Conservation (phyloP, 2,113 vertebrate species). For the Micromys minutus region DNA sequence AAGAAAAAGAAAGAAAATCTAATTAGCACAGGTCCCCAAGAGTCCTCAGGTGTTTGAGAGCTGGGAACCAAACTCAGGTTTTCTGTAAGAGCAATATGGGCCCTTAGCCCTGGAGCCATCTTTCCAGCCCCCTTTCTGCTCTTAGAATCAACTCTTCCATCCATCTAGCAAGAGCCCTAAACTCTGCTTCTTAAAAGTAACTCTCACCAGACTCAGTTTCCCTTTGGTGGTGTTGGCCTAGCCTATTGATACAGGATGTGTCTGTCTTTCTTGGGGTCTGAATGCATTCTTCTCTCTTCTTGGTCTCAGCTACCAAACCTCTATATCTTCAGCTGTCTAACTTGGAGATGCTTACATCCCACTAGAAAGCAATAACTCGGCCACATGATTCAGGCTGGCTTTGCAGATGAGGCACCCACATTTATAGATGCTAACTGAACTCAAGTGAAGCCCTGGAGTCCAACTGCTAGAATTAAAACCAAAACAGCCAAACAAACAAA, state of each 20-base stretch:
- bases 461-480: background rate
- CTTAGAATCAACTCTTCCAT: background rate
- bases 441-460: background rate
- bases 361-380: background rate
- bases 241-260: background rate
- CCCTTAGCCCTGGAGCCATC: background rate
- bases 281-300: background rate
- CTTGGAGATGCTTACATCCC: background rate
- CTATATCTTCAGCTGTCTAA: background rate
- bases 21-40: background rate
- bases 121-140: background rate
- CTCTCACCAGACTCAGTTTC: background rate
- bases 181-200: background rate
- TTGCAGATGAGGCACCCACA: accelerated
- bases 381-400: background rate
- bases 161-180: background rate
- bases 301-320: background rate
- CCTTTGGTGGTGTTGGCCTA: background rate
- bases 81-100: background rate
- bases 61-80: background rate
- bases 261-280: background rate
- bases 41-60: background rate
- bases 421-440: background rate
- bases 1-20: too few relatives aligned
- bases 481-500: background rate